Conservation (phyloP, 2,888 invertebrate species). For the Baccha elongata region DNA sequence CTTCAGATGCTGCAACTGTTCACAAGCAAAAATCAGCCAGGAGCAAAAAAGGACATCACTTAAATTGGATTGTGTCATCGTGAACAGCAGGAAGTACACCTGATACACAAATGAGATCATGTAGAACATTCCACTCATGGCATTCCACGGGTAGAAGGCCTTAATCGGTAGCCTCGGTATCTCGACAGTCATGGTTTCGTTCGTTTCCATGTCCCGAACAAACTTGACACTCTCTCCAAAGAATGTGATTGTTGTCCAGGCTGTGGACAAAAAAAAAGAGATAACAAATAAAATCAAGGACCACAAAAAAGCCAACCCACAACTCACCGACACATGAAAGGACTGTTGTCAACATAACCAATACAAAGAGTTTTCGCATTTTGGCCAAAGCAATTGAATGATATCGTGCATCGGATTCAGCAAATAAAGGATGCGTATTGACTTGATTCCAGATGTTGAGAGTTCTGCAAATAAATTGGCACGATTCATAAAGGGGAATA, state of each 20-base stretch:
- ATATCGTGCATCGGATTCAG: slow-evolving; percentile 91
- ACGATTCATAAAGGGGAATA: background rate
- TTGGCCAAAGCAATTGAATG: slow-evolving; percentile 89
- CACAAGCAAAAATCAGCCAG: slow-evolving; percentile 93
- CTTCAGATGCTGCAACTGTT: slow-evolving; percentile 92
- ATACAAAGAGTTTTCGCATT: slow-evolving; percentile 88
- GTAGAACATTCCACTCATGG: slow-evolving; percentile 87
- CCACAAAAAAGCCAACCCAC: background rate
- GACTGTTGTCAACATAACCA: slow-evolving; percentile 86
- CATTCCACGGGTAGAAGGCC: slow-evolving; percentile 91
- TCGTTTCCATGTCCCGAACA: slow-evolving; percentile 87
- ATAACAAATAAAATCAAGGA: slow-evolving; percentile 9
- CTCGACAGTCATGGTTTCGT: slow-evolving; percentile 86
- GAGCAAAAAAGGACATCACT: slow-evolving; percentile 91
- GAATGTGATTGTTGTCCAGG: slow-evolving; percentile 92
- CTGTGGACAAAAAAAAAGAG: slow-evolving; percentile 78
- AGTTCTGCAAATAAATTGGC: slow-evolving; percentile 83
- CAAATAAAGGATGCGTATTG: slow-evolving; percentile 92
- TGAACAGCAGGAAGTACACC: slow-evolving; percentile 87
- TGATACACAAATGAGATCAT: slow-evolving; percentile 87
- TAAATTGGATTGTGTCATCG: slow-evolving; percentile 85
- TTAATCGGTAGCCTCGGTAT: slow-evolving; percentile 89
- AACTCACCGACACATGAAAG: slow-evolving; percentile 85
- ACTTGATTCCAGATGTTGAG: slow-evolving; percentile 92
- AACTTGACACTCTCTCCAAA: slow-evolving; percentile 89